phyloP scores from a whole-genome alignment of 1,140 invertebrate genomes.

The Eriocheir sinensis region DNA sequence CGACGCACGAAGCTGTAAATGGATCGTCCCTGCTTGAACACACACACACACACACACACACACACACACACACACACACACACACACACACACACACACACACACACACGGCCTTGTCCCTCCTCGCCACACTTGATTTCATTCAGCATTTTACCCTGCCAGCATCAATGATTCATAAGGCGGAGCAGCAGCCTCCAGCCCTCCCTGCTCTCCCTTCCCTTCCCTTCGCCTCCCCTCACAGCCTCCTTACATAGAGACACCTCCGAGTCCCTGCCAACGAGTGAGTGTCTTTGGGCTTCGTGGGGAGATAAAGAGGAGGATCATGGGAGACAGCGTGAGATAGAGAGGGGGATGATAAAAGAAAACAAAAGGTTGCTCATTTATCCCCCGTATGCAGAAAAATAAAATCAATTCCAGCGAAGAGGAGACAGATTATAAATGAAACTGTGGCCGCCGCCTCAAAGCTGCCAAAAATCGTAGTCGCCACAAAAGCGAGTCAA shows the following conservation, averaged over 20 bases:
- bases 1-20: constrained; percentile 52
- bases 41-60: constrained; percentile 38
- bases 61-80: constrained; percentile 26
- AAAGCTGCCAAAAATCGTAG: not conserved
- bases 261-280: not conserved
- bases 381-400: not conserved
- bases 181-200: not conserved
- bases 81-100: constrained; percentile 43
- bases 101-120: constrained; percentile 31
- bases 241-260: not conserved
- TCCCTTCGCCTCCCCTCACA: not conserved
- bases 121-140: constrained; percentile 52
- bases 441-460: not conserved
- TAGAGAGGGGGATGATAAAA: constrained; percentile 24
- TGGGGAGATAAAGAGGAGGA: not conserved
- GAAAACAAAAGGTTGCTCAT: not conserved
- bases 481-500: constrained; percentile 29
- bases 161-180: constrained; percentile 76
- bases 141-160: constrained; percentile 52
- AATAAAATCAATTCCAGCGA: not conserved
- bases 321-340: not conserved
- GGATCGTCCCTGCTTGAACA: constrained; percentile 42
- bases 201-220: not conserved
- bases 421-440: constrained; percentile 24
- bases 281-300: no score